Base-by-base conservation (phyloP, 2,888 invertebrate species). In the Caenorhabditis virilis region DNA sequence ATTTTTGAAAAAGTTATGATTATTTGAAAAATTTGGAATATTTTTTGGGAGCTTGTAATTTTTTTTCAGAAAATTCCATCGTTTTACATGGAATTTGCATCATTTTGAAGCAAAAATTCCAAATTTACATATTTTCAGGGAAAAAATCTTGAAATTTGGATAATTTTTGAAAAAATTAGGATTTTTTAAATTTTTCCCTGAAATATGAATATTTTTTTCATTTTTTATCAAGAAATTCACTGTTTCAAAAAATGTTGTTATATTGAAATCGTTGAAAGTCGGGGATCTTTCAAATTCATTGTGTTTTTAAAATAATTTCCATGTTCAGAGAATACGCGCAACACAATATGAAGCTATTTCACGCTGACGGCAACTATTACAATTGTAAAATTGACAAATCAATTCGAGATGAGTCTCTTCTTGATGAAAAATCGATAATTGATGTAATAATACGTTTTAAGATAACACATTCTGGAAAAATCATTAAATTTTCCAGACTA, bases 271-370 rank as follows among this genome's bases (percentile, higher is more conserved):
- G n/a, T n/a, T n/a, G n/a, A n/a, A n/a, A n/a, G n/a, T n/a, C n/a
- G n/a, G n/a, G n/a, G n/a, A n/a, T n/a, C n/a, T n/a, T n/a, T n/a
- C n/a, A n/a, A n/a, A n/a, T n/a, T n/a, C n/a, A n/a, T n/a, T n/a
- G n/a, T n/a, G n/a, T n/a, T n/a, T n/a, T n/a, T n/a, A n/a, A n/a
- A 41, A 5, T 60, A 53, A 53, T 13, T 43, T 6, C 42, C 36
- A 38, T 23, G 43, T 30, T 30, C 15, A 60, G 49, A 23, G 25
- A 43, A 13, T 1, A n/a, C 18, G 27, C 53, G n/a, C 38, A 53
- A 38, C 16, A 22, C 0, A 43, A 38, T 9, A 30, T 13, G 6
- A 6, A 9, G 30, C 13, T 30, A 13, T 9, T 9, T 30, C 6
- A 6, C 6, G 13, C 6, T 9, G 13, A 30, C 6, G 13, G 6